Evolutionary conservation across 1,140 invertebrate species (phyloP).

Genomic region (Maniola jurtina): DNA sequence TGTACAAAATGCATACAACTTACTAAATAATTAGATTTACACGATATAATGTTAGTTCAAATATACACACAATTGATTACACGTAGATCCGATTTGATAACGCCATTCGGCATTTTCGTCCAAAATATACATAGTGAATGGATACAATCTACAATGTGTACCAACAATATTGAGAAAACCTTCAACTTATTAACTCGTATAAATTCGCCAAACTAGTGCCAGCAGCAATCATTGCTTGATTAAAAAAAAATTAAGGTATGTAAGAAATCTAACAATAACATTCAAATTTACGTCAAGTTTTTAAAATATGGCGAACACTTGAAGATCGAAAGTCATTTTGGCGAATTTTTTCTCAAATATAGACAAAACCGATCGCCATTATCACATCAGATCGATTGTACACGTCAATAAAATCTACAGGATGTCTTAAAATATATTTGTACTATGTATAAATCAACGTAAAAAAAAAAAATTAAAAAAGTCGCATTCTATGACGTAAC

Average conservation of each 20-base stretch:
- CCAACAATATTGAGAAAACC: too few relatives aligned
- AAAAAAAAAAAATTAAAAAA: constrained; percentile 37
- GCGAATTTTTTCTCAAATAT: background rate
- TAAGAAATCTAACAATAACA: too few relatives aligned
- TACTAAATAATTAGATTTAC: constrained; percentile 44
- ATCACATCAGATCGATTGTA: constrained; percentile 20
- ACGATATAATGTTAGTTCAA: constrained; percentile 44
- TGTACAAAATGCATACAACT: constrained; percentile 68
- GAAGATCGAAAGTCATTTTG: too few relatives aligned
- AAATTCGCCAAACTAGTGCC: too few relatives aligned
- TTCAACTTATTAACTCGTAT: too few relatives aligned
- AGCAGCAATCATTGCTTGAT: too few relatives aligned
- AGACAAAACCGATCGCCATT: background rate
- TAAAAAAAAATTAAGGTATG: too few relatives aligned
- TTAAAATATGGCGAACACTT: too few relatives aligned
- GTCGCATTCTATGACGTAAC: constrained; percentile 29
- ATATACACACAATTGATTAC: constrained; percentile 43
- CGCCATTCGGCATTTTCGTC: background rate
- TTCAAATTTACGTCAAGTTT: too few relatives aligned
- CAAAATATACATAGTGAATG: too few relatives aligned
- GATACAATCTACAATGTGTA: too few relatives aligned
- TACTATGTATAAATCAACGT: constrained; percentile 67
- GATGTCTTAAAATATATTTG: constrained; percentile 65
- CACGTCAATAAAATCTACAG: constrained; percentile 34
- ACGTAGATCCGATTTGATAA: background rate